Evolutionary conservation across 2,113 vertebrate species (phyloP).

Genomic region (Gallinago undulata): DNA sequence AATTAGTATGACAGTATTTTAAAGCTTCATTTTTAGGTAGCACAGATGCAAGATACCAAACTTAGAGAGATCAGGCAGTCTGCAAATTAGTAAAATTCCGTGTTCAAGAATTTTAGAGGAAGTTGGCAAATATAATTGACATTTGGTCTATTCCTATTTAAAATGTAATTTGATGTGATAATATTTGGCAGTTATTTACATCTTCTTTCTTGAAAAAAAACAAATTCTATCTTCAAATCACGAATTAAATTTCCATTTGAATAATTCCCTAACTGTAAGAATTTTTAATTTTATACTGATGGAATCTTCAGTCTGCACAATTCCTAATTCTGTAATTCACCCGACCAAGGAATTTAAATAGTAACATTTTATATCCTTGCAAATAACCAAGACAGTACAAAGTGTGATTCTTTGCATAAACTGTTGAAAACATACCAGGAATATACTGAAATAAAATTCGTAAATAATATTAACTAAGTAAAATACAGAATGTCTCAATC

Average conservation of each 20-base stretch:
- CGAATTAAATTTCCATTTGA: not conserved
- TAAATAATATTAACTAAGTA: conserved; percentile 19
- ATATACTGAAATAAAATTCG: conserved; percentile 23
- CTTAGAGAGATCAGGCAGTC: not conserved
- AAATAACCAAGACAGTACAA: not conserved
- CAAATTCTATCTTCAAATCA: not conserved
- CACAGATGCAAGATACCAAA: not conserved
- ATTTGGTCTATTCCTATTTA: not conserved
- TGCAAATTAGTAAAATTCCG: not conserved
- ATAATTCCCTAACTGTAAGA: not conserved
- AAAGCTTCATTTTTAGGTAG: not conserved
- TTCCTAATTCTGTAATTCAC: not conserved
- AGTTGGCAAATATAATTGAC: conserved; percentile 6
- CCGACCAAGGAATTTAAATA: not conserved
- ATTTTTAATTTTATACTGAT: not conserved
- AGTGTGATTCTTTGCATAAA: conserved; percentile 9
- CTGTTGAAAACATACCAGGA: conserved; percentile 17
- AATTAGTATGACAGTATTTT: not conserved
- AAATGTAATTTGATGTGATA: conserved; percentile 8
- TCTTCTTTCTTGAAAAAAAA: not conserved
- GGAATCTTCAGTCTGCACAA: not conserved
- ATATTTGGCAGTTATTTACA: not conserved
- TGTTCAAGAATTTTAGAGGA: not conserved
- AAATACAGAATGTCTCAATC: conserved; percentile 18
- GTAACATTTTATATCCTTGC: not conserved